These are phyloP conservation scores for Adelognathus sp. DNA, from an alignment of 2,888 invertebrate genomes.

Conservation along the genomic window DNA sequence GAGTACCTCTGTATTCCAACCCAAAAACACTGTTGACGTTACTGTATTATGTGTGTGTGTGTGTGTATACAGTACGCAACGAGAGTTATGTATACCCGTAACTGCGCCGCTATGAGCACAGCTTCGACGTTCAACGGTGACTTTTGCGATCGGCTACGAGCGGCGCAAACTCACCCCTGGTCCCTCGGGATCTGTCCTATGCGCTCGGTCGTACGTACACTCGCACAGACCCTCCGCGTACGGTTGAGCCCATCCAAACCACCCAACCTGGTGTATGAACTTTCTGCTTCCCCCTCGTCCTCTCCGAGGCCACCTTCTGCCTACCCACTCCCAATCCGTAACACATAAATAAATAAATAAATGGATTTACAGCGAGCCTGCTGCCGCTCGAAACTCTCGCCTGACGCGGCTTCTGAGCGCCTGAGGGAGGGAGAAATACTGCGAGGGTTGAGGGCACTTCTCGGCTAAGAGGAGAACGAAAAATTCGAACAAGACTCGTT, in stretches of 20 bases:
- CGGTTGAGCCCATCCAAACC: conserved; percentile 52
- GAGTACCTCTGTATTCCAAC: conserved; percentile 15
- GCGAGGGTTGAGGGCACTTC: background rate
- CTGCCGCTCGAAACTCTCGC: conserved; percentile 43
- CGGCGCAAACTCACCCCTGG: conserved; percentile 57
- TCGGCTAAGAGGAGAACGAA: background rate
- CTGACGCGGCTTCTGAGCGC: background rate
- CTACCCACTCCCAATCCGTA: conserved; percentile 65
- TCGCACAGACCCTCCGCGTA: conserved; percentile 62
- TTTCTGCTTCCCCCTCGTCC: conserved; percentile 52
- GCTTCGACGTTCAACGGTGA: conserved; percentile 72
- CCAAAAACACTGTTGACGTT: background rate
- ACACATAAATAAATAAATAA: conserved; percentile 81
- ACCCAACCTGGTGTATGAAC: conserved; percentile 21
- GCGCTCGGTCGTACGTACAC: conserved; percentile 65
- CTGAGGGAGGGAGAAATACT: background rate
- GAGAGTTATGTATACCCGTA: conserved; percentile 29
- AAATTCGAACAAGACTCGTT: background rate
- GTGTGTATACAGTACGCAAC: conserved; percentile 6
- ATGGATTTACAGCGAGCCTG: conserved; percentile 76
- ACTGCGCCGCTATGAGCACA: conserved; percentile 10
- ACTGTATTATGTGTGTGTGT: background rate
- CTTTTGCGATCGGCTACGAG: conserved; percentile 74
- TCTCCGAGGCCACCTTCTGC: conserved; percentile 60
- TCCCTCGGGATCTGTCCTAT: conserved; percentile 76